Conservation (phyloP, 2,113 vertebrate species). For the Mormyrus lacerda region DNA sequence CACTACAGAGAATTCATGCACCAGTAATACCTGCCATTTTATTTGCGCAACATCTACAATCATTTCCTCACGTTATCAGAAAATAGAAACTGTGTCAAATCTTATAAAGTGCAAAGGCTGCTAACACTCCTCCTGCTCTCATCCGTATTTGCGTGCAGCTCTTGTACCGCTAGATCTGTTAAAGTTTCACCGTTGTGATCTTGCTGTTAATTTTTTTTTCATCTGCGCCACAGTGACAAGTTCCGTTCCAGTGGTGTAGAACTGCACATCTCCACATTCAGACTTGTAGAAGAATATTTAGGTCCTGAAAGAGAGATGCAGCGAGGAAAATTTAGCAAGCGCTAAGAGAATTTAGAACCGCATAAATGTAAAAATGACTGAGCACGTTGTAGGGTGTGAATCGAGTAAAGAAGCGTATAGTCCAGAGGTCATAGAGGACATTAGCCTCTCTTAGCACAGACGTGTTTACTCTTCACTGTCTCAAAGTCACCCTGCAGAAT, state of each 20-base stretch:
- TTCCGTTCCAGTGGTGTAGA: not conserved
- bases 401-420: not conserved
- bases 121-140: not conserved
- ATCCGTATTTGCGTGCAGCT: not conserved
- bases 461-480: not conserved
- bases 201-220: not conserved
- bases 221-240: not conserved
- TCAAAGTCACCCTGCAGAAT: not conserved
- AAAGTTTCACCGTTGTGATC: not conserved
- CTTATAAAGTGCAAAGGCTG: not conserved
- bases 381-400: not conserved
- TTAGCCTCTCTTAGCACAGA: not conserved
- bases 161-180: not conserved
- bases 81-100: not conserved
- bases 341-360: not conserved
- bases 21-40: not conserved
- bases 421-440: not conserved
- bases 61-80: not conserved
- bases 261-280: not conserved
- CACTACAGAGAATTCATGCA: not conserved
- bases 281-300: not conserved
- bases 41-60: not conserved
- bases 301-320: not conserved
- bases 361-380: not conserved
- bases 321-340: not conserved